phyloP scores from a whole-genome alignment of 2,888 invertebrate species.

The Drosophila heteroneura region DNA sequence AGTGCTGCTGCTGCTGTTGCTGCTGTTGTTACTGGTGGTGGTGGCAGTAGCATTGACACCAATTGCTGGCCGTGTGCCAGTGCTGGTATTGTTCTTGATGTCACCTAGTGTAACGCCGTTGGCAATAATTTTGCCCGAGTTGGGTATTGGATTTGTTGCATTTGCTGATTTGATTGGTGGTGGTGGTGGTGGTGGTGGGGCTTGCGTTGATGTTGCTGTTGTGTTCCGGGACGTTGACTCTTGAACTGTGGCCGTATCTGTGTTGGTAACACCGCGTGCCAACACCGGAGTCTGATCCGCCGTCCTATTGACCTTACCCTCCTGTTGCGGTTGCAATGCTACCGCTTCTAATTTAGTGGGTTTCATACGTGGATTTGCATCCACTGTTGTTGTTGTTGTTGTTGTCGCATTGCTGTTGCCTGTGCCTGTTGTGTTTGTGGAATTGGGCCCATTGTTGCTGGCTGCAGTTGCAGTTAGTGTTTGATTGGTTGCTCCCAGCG shows the following conservation, averaged over 20 bases:
- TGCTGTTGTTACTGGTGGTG: constrained; percentile 9
- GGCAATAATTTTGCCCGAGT: constrained; percentile 23
- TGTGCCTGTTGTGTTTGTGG: constrained; percentile 6
- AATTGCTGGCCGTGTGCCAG: not conserved
- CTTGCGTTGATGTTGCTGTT: constrained; percentile 7
- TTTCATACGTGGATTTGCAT: constrained; percentile 8
- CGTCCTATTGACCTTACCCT: constrained; percentile 13
- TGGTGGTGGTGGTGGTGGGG: not conserved
- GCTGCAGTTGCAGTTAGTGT: constrained; percentile 3
- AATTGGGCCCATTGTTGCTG: constrained; percentile 8
- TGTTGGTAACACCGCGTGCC: constrained; percentile 42
- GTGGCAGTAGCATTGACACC: constrained; percentile 7
- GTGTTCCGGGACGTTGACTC: not conserved
- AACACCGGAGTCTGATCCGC: constrained; percentile 14
- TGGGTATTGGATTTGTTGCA: constrained; percentile 20
- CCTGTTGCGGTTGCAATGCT: not conserved
- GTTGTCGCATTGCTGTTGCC: constrained; percentile 12
- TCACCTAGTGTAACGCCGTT: constrained; percentile 25
- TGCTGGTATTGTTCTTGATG: constrained; percentile 7
- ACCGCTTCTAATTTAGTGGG: constrained; percentile 7
- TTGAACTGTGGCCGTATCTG: constrained; percentile 19
- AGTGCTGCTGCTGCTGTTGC: constrained; percentile 1
- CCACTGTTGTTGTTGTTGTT: constrained; percentile 1
- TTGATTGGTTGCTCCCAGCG: constrained; percentile 5
- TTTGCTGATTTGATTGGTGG: constrained; percentile 10